These are phyloP conservation scores for Hippoglossus stenolepis DNA, from an alignment of 2,113 vertebrate genomes.

Conservation along the genomic window DNA sequence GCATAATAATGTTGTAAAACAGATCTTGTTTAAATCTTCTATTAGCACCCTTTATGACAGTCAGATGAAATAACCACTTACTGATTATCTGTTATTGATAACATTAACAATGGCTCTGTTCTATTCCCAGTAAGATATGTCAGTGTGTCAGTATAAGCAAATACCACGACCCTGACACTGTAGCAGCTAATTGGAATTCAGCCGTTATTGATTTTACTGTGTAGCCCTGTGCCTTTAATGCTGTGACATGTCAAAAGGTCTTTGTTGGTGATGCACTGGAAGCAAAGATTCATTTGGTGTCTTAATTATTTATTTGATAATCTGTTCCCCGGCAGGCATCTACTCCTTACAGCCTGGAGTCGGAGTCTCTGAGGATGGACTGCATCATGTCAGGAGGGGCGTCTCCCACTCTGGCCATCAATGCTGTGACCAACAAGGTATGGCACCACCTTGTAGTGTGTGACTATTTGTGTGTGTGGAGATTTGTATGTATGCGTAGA, in stretches of 20 bases:
- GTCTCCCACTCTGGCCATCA: conserved; percentile 89
- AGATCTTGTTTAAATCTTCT: too few species aligned
- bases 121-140: neutral
- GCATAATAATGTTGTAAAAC: too few species aligned
- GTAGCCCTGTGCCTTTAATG: neutral
- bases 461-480: too few species aligned
- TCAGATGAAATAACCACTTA: neutral
- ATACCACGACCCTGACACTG: neutral
- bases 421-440: conserved; percentile 91
- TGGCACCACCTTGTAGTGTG: neutral
- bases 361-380: conserved; percentile 91
- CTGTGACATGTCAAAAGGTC: neutral
- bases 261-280: neutral
- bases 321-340: conserved; percentile 79
- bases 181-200: neutral
- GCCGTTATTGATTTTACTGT: neutral
- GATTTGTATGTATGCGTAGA: neutral
- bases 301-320: conserved; percentile 2
- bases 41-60: too few species aligned
- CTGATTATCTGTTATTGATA: too few species aligned
- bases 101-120: too few species aligned
- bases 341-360: conserved; percentile 90
- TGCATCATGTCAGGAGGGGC: conserved; percentile 90
- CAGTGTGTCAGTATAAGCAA: neutral
- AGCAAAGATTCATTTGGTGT: neutral